phyloP scores from a whole-genome alignment of 2,888 invertebrate species.

The Eilema sororculum region DNA sequence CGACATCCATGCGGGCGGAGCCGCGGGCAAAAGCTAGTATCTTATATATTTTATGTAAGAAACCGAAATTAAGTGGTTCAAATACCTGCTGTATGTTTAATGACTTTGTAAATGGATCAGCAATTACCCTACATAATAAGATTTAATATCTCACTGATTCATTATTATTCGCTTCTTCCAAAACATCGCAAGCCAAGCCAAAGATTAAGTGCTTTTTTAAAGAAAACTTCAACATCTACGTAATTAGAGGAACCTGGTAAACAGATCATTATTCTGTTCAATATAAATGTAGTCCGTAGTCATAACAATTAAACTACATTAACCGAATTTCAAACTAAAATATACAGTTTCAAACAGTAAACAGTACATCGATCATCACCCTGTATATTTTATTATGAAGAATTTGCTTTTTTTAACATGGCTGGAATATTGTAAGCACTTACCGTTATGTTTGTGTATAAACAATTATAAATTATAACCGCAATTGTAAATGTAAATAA shows the following conservation, averaged over 20 bases:
- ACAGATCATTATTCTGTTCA: constrained; percentile 11
- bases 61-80: background rate
- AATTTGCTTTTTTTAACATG: constrained; percentile 17
- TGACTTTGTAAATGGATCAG: background rate
- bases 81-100: constrained; percentile 4
- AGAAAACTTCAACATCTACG: constrained; percentile 5
- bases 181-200: background rate
- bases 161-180: background rate
- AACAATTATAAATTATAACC: constrained; percentile 18
- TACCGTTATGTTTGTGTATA: constrained; percentile 12
- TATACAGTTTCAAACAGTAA: constrained; percentile 16
- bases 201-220: constrained; percentile 5
- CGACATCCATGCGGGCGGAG: no score
- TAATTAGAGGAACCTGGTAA: constrained; percentile 6
- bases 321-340: constrained; percentile 19
- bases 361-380: constrained; percentile 16
- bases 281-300: constrained; percentile 11
- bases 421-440: constrained; percentile 17
- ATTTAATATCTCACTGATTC: background rate
- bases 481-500: constrained; percentile 16
- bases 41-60: no score
- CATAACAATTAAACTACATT: constrained; percentile 30
- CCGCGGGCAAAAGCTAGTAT: no score
- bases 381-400: constrained; percentile 17
- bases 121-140: constrained; percentile 2